phyloP scores from a whole-genome alignment of 2,113 vertebrate genomes.

The Hyaena hyaena region DNA sequence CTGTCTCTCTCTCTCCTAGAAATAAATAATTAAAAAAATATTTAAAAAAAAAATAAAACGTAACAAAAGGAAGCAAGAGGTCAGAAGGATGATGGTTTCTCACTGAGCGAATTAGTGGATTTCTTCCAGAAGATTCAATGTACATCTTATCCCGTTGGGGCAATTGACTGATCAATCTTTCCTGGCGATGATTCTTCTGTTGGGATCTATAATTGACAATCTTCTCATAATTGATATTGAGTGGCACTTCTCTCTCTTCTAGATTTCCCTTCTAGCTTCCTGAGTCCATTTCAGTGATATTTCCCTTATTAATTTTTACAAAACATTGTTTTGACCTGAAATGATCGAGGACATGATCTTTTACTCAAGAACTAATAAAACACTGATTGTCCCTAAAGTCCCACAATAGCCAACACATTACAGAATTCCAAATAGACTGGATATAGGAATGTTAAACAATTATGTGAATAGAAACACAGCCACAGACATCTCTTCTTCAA shows the following conservation, averaged over 20 bases:
- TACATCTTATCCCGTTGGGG: background rate
- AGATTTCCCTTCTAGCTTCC: background rate
- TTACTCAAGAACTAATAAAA: background rate
- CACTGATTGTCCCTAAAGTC: background rate
- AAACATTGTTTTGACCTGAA: background rate
- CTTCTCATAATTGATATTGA: background rate
- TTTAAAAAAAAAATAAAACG: background rate
- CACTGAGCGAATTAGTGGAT: background rate
- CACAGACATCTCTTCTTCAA: background rate
- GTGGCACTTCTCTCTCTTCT: background rate
- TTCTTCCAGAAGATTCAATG: background rate
- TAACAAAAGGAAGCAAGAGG: background rate
- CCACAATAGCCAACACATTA: background rate
- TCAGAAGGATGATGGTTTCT: background rate
- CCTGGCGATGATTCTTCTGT: background rate
- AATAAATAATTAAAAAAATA: too few species aligned
- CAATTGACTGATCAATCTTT: background rate
- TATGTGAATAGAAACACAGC: background rate
- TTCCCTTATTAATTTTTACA: background rate
- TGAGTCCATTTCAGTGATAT: background rate
- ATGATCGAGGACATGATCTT: background rate
- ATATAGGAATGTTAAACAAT: background rate
- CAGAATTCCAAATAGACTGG: background rate
- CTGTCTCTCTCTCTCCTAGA: too few species aligned
- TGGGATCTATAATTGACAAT: background rate